These are phyloP conservation scores for Caerostris extrusa DNA, from an alignment of 1,140 invertebrate genomes.

Conservation along the genomic window DNA sequence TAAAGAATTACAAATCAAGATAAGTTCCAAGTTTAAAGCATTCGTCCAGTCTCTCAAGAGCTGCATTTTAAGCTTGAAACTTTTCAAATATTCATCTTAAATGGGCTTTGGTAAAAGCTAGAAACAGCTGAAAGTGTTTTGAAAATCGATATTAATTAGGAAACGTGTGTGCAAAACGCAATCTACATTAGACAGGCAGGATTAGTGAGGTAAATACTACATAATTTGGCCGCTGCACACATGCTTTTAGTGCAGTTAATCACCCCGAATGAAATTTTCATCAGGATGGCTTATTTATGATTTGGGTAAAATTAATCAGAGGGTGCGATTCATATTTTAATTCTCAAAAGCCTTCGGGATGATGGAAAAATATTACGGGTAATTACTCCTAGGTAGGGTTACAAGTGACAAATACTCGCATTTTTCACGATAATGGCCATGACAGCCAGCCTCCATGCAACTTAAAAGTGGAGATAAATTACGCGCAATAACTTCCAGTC, in stretches of 20 bases:
- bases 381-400: conserved; percentile 26
- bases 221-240: conserved; percentile 18
- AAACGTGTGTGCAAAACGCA: background rate
- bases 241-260: background rate
- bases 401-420: conserved; percentile 18
- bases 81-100: background rate
- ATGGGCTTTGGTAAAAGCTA: background rate
- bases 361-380: conserved; percentile 34
- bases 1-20: too few species aligned
- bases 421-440: conserved; percentile 20
- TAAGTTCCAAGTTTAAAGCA: too few species aligned
- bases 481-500: background rate
- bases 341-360: background rate
- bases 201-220: conserved; percentile 6
- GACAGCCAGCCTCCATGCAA: background rate
- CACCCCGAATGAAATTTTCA: conserved; percentile 48
- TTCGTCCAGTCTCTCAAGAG: too few species aligned
- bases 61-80: background rate
- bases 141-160: conserved; percentile 34
- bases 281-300: conserved; percentile 26
- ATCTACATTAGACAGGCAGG: conserved; percentile 14
- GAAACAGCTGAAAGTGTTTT: background rate
- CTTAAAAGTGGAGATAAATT: conserved; percentile 15
- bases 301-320: conserved; percentile 26
- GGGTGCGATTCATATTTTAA: conserved; percentile 17